Conservation (phyloP, 2,888 invertebrate species). For the Sarcophaga carnaria region DNA sequence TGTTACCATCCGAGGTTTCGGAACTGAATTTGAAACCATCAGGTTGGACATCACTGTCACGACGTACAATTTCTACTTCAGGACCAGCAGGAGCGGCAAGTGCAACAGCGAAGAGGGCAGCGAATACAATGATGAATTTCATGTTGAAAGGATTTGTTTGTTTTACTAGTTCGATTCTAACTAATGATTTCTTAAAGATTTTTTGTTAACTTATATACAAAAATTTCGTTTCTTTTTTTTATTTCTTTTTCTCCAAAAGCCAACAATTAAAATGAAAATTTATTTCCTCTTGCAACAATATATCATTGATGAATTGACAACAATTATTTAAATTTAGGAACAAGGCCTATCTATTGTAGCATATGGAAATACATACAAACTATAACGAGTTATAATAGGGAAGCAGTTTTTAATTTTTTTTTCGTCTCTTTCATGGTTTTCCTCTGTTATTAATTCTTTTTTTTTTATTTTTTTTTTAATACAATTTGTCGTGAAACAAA, state of each 20-base stretch:
- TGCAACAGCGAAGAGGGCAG: constrained; percentile 76
- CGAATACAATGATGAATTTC: constrained; percentile 78
- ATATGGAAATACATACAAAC: constrained; percentile 5
- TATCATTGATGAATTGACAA: background rate
- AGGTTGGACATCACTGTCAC: constrained; percentile 83
- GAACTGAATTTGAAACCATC: constrained; percentile 84
- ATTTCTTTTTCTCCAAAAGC: background rate
- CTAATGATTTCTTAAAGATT: constrained; percentile 39
- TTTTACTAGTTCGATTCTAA: constrained; percentile 35
- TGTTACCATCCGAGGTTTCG: constrained; percentile 83
- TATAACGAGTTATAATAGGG: constrained; percentile 37
- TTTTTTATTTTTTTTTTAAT: background rate
- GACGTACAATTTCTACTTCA: constrained; percentile 73
- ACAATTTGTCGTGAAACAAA: constrained; percentile 6
- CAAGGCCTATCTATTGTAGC: background rate
- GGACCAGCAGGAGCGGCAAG: constrained; percentile 76
- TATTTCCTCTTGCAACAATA: background rate
- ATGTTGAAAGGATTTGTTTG: constrained; percentile 71
- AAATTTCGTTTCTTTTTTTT: constrained; percentile 1
- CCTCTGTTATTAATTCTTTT: background rate
- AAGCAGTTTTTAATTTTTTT: constrained; percentile 7
- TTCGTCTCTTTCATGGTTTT: background rate
- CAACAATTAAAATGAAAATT: background rate
- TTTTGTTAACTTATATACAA: constrained; percentile 50
- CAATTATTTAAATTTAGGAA: background rate